phyloP scores from a whole-genome alignment of 2,113 vertebrate species.

The Empidonax alnorum region DNA sequence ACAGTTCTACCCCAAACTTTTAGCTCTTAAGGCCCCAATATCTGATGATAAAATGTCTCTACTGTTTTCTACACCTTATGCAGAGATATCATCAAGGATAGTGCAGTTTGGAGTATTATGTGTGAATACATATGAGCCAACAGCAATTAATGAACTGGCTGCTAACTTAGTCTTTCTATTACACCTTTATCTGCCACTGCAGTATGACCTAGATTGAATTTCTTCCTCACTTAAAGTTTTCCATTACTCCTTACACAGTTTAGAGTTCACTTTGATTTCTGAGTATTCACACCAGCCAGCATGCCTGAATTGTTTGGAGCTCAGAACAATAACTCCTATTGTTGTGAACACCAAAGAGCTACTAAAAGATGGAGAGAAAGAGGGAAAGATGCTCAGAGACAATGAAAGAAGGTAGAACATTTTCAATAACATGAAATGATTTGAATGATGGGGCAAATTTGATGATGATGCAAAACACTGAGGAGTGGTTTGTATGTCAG shows the following conservation, averaged over 20 bases:
- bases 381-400: background rate
- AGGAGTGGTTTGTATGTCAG: background rate
- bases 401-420: background rate
- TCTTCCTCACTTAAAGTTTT: background rate
- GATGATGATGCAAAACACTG: background rate
- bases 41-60: background rate
- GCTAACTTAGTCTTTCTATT: background rate
- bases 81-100: background rate
- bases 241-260: background rate
- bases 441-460: background rate
- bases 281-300: background rate
- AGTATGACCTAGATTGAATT: background rate
- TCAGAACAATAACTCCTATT: background rate
- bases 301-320: background rate
- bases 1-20: background rate
- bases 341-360: background rate
- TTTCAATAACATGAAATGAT: background rate
- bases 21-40: background rate
- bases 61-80: background rate
- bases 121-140: background rate
- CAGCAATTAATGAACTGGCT: background rate
- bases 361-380: background rate
- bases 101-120: background rate
- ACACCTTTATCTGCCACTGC: background rate
- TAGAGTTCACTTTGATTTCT: background rate